Conservation (phyloP, 1,140 invertebrate genomes). For the Drosophila truncata region DNA sequence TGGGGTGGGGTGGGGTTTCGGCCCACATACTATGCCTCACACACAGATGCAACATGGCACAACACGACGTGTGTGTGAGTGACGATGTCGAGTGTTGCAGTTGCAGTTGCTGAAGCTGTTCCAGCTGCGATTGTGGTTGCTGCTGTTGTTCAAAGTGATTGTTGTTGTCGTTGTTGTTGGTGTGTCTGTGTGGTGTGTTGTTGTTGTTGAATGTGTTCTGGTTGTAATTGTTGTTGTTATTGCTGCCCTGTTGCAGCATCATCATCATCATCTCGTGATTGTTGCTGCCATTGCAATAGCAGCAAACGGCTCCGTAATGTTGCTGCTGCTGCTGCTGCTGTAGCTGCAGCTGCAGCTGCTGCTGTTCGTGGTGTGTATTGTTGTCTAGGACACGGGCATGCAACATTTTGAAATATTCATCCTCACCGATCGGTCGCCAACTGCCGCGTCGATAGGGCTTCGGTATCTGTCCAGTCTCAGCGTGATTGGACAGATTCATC, state of each 20-base stretch:
- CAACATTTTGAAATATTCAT: slow-evolving; percentile 85
- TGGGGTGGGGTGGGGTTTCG: neutral
- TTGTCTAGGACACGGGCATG: slow-evolving; percentile 82
- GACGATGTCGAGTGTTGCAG: slow-evolving; percentile 51
- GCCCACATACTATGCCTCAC: slow-evolving; percentile 83
- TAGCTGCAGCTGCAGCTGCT: slow-evolving; percentile 30
- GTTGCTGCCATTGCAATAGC: slow-evolving; percentile 48
- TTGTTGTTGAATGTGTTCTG: slow-evolving; percentile 44
- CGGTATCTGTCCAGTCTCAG: slow-evolving; percentile 97
- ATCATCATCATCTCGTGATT: slow-evolving; percentile 14
- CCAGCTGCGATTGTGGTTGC: slow-evolving; percentile 41
- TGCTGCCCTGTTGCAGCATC: slow-evolving; percentile 13
- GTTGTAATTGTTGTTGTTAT: slow-evolving; percentile 36
- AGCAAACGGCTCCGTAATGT: slow-evolving; percentile 43
- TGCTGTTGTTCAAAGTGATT: slow-evolving; percentile 17
- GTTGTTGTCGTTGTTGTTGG: slow-evolving; percentile 31
- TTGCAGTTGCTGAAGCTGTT: slow-evolving; percentile 27
- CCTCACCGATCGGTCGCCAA: slow-evolving; percentile 94
- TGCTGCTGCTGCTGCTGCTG: slow-evolving; percentile 6
- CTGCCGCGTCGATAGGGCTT: slow-evolving; percentile 96
- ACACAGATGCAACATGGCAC: slow-evolving; percentile 83
- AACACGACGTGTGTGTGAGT: slow-evolving; percentile 66
- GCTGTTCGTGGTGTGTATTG: slow-evolving; percentile 56
- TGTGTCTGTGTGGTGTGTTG: slow-evolving; percentile 55
- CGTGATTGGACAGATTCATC: slow-evolving; percentile 96